Evolutionary conservation across 2,113 vertebrate genomes (phyloP), one percentile per base, ranked within the genome.

Genomic region (Platichthys flesus): DNA sequence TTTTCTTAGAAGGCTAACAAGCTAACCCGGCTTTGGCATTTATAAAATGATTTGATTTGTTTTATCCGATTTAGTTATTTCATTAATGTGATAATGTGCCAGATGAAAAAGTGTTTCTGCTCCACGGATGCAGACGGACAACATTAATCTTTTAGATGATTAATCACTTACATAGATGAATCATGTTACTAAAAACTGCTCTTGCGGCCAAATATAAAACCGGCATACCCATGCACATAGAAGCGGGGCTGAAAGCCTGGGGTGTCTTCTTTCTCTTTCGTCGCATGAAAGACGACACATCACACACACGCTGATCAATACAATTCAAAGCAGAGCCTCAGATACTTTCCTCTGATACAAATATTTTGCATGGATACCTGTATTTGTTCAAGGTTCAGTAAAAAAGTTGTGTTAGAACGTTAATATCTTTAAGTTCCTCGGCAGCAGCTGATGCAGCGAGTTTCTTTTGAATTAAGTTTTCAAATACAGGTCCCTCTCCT

Each of bases 171-270:
- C 79, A 79, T 31, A 67, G 79, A 87, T 82, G 84, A 92, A 57
- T 87, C 80, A 76, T 2, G 73, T 64, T 79, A 67, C 81, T 74
- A 68, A 80, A 89, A 87, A 82, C 52, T 61, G 54, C 35, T 83
- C 67, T 68, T 63, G 75, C 71, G 76, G 82, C 80, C 76, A 85
- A 90, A 84, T 90, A 88, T 93, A 90, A 87, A 87, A 87, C 69
- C 47, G 58, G 69, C 67, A 67, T 71, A 64, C 35, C 54, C 71
- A 81, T 45, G 54, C 35, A 51, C 57, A 60, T 0, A 23, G 57
- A 67, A 49, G 18, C 18, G 31, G 4, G 35, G 35, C 37, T 59
- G 49, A 57, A 49, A 13, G 74, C 76, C 66, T 67, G 37, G 42
- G 57, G 14, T 61, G 40, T 0, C 21, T 16, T 40, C 52, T 57